These are phyloP conservation scores for Zelleria hepariella DNA, from an alignment of 2,888 invertebrate species.

Conservation along the genomic window DNA sequence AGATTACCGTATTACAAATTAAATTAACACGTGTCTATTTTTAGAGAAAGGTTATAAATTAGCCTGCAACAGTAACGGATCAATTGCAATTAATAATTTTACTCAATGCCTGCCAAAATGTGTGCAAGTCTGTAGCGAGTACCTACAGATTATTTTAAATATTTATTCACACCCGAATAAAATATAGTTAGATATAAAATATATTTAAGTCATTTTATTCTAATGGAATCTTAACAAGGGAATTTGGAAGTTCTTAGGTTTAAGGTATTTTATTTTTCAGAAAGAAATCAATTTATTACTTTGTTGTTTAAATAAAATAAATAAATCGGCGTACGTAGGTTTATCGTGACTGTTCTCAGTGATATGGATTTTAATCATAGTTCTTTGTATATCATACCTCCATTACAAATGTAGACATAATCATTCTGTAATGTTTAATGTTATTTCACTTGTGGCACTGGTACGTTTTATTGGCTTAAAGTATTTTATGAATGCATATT, in stretches of 20 bases:
- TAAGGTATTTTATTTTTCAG: slow-evolving; percentile 24
- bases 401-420: neutral
- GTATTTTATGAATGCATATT: too few species aligned
- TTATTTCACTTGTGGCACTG: neutral
- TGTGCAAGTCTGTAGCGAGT: neutral
- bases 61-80: neutral
- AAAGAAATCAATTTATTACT: slow-evolving; percentile 10
- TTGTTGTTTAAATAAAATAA: slow-evolving; percentile 3
- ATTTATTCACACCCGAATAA: slow-evolving; percentile 1
- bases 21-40: neutral
- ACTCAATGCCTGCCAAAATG: slow-evolving; percentile 2
- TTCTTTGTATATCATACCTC: neutral
- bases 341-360: slow-evolving; percentile 6
- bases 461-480: neutral
- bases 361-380: slow-evolving; percentile 6
- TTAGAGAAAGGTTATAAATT: neutral
- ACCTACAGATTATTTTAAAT: neutral
- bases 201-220: slow-evolving; percentile 7
- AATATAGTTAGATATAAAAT: slow-evolving; percentile 1
- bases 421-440: neutral
- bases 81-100: neutral
- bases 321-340: neutral
- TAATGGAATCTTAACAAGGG: slow-evolving; percentile 36
- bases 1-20: neutral
- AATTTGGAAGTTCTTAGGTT: slow-evolving; percentile 23